Percentiles rank a stretch among this genome's conserved stretches.
These are phyloP conservation scores for Pao palembangensis DNA, from an alignment of 2,113 vertebrate species.

Conservation along the genomic window DNA sequence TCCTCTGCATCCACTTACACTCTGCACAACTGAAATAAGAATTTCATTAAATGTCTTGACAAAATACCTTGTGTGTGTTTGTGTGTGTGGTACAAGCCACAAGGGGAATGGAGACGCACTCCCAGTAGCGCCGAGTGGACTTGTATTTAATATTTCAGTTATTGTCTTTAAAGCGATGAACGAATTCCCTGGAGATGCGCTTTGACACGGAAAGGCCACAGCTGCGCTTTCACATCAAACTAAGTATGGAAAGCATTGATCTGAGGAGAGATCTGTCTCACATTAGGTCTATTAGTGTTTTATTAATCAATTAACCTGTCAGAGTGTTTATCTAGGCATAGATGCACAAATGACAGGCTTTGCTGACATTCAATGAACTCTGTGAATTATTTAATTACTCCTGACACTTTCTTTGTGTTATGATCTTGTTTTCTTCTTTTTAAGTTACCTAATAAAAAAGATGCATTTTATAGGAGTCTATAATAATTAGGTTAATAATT, in stretches of 20 bases:
- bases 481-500: too few relatives aligned
- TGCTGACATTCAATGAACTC: slow-evolving; percentile 53
- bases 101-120: slow-evolving; percentile 30
- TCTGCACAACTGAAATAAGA: too few relatives aligned
- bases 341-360: slow-evolving; percentile 49
- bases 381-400: slow-evolving; percentile 47
- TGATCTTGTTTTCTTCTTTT: too few relatives aligned
- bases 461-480: too few relatives aligned
- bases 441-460: too few relatives aligned
- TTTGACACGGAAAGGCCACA: slow-evolving; percentile 56
- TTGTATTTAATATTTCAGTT: slow-evolving; percentile 57
- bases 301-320: slow-evolving; percentile 64
- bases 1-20: too few relatives aligned
- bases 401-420: too few relatives aligned
- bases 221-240: slow-evolving; percentile 62
- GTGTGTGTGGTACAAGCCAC: slow-evolving; percentile 18
- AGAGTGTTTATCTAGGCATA: slow-evolving; percentile 46
- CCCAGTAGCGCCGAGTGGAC: slow-evolving; percentile 60
- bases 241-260: slow-evolving; percentile 62
- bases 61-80: background rate
- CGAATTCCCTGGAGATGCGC: slow-evolving; percentile 35
- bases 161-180: slow-evolving; percentile 29
- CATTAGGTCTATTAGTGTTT: slow-evolving; percentile 58
- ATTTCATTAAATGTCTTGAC: too few relatives aligned
- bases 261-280: slow-evolving; percentile 58